These are phyloP conservation scores for Sthenelais limicola DNA, from an alignment of 2,888 invertebrate species.

Conservation along the genomic window DNA sequence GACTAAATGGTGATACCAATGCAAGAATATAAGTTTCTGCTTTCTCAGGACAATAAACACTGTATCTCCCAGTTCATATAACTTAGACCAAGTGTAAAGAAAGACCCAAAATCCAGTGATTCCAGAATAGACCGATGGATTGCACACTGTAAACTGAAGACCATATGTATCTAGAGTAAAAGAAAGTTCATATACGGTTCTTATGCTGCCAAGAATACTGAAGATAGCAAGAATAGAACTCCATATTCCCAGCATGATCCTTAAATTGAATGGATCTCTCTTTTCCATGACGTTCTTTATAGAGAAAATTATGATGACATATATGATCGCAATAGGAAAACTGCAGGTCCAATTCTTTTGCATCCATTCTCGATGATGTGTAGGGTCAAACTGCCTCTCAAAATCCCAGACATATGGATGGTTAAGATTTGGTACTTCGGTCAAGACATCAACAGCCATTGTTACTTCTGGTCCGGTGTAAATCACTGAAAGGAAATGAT, in stretches of 20 bases:
- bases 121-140: slow-evolving; percentile 52
- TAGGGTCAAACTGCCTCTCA: slow-evolving; percentile 9
- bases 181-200: slow-evolving; percentile 42
- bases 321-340: slow-evolving; percentile 3
- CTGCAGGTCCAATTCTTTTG: slow-evolving; percentile 18
- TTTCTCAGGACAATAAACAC: slow-evolving; percentile 92
- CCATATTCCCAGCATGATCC: slow-evolving; percentile 42
- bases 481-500: too few species aligned
- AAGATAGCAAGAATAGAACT: slow-evolving; percentile 43
- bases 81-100: slow-evolving; percentile 60
- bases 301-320: slow-evolving; percentile 15
- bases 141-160: slow-evolving; percentile 41
- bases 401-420: neutral
- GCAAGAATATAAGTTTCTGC: slow-evolving; percentile 93
- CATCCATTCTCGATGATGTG: slow-evolving; percentile 7
- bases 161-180: slow-evolving; percentile 33
- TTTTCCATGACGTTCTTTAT: slow-evolving; percentile 34
- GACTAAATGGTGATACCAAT: slow-evolving; percentile 98
- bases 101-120: slow-evolving; percentile 66
- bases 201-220: slow-evolving; percentile 42
- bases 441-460: neutral
- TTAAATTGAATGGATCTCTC: slow-evolving; percentile 31
- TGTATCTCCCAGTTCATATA: slow-evolving; percentile 80
- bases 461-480: too few species aligned
- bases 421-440: neutral